Percentiles rank a stretch among this genome's conserved stretches.
phyloP scores from a whole-genome alignment of 2,888 invertebrate species.

The Dendrolimus houi region DNA sequence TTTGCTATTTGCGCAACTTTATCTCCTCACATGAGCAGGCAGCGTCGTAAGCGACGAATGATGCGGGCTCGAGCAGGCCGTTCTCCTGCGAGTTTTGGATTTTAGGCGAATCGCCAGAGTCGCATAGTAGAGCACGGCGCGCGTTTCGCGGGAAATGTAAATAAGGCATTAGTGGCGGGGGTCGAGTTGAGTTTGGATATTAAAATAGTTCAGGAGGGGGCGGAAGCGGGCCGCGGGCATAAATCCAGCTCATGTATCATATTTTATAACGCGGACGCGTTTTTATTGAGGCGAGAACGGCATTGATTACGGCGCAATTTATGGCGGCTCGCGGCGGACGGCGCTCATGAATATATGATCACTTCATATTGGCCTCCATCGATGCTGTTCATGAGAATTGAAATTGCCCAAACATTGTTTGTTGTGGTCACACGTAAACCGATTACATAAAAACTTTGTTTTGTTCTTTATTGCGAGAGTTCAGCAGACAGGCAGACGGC shows the following conservation, averaged over 20 bases:
- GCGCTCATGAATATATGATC: conserved; percentile 21
- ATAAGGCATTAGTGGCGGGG: conserved; percentile 20
- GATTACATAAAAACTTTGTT: no score
- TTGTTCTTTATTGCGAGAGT: no score
- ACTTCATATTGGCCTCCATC: conserved; percentile 11
- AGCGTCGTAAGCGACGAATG: no score
- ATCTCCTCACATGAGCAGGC: background rate
- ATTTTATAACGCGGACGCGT: conserved; percentile 27
- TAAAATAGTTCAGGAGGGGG: conserved; percentile 21
- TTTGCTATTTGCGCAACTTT: conserved; percentile 1
- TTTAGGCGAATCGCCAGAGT: no score
- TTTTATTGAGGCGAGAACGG: conserved; percentile 46
- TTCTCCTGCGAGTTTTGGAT: no score
- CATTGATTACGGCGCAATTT: conserved; percentile 43
- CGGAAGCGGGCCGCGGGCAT: conserved; percentile 17
- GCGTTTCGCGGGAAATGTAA: conserved; percentile 13
- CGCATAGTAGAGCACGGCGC: background rate
- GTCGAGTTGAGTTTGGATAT: conserved; percentile 14
- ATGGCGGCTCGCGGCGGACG: conserved; percentile 15
- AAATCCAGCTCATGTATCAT: conserved; percentile 30
- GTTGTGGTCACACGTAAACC: no score
- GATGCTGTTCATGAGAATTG: conserved; percentile 10
- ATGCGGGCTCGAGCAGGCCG: no score
- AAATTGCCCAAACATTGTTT: background rate
- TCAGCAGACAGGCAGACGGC: no score